A percentile compares a stretch with the other conserved stretches of the same genome.
Evolutionary conservation across 2,888 invertebrate species (phyloP).

Genomic region (Rotaria socialis): DNA sequence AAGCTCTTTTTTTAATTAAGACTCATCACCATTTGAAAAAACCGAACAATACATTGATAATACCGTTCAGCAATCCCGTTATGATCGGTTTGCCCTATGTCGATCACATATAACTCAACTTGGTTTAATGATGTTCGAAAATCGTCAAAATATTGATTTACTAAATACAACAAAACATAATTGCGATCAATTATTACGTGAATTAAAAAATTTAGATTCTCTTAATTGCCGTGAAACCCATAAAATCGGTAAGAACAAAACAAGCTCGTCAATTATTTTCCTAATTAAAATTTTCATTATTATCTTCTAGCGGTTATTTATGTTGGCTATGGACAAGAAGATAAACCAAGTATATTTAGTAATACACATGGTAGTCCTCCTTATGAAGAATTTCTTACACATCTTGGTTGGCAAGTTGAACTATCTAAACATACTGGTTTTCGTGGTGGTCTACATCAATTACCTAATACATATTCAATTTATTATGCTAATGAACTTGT

Average conservation of each 20-base stretch:
- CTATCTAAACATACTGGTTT: constrained; percentile 90
- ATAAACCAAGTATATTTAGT: constrained; percentile 83
- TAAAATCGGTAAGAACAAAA: constrained; percentile 62
- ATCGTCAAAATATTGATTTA: constrained; percentile 74
- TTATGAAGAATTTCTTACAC: constrained; percentile 73
- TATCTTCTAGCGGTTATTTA: constrained; percentile 76
- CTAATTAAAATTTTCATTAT: too few species aligned
- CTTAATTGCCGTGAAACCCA: constrained; percentile 65
- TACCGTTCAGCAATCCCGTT: constrained; percentile 53
- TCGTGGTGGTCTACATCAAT: constrained; percentile 79
- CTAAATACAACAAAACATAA: constrained; percentile 68
- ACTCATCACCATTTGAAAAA: not conserved
- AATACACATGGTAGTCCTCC: constrained; percentile 85
- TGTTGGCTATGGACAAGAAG: constrained; percentile 91
- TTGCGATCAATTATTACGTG: constrained; percentile 75
- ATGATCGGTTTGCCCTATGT: constrained; percentile 65
- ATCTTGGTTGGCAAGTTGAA: constrained; percentile 76
- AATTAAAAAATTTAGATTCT: constrained; percentile 83
- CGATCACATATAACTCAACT: constrained; percentile 83
- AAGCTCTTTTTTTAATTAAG: not conserved
- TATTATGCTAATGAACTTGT: constrained; percentile 42
- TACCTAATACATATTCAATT: constrained; percentile 32
- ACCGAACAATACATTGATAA: not conserved
- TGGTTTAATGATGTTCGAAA: constrained; percentile 82
- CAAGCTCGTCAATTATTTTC: constrained; percentile 59